phyloP scores from a whole-genome alignment of 2,797 vertebrate genomes.

The Fundulus diaphanus region DNA sequence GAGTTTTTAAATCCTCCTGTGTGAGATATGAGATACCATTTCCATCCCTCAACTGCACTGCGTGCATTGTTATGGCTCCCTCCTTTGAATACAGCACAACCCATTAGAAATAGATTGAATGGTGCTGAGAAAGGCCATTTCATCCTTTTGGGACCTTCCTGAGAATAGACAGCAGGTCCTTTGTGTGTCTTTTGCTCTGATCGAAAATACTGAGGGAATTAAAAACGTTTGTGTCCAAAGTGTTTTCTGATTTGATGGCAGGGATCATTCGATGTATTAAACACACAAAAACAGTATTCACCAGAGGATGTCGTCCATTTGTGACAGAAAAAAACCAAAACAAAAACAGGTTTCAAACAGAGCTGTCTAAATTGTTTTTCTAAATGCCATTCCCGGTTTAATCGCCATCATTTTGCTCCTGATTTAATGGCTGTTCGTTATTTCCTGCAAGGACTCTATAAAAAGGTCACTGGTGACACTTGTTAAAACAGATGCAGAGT shows the following conservation, averaged over 20 bases:
- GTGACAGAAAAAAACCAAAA: slow-evolving; percentile 7
- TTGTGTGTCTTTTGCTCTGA: slow-evolving; percentile 38
- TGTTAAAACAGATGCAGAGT: slow-evolving; percentile 43
- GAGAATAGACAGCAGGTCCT: slow-evolving; percentile 40
- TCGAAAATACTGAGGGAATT: slow-evolving; percentile 45
- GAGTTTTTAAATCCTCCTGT: slow-evolving; percentile 38
- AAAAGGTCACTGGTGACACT: slow-evolving; percentile 72
- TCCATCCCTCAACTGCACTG: slow-evolving; percentile 31
- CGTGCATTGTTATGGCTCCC: slow-evolving; percentile 37
- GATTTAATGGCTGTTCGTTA: slow-evolving; percentile 64
- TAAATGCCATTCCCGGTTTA: slow-evolving; percentile 46
- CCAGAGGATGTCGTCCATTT: neutral
- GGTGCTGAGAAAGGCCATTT: slow-evolving; percentile 55
- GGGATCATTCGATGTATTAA: neutral
- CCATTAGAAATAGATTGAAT: slow-evolving; percentile 58
- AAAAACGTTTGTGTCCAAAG: slow-evolving; percentile 15
- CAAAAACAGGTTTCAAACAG: slow-evolving; percentile 6
- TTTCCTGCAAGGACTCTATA: slow-evolving; percentile 50
- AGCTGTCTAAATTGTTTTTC: slow-evolving; percentile 13
- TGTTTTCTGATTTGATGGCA: neutral
- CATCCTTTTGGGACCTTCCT: slow-evolving; percentile 39
- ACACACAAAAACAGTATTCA: neutral
- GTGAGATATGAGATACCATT: slow-evolving; percentile 31
- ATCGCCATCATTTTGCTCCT: slow-evolving; percentile 55
- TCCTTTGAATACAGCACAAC: slow-evolving; percentile 58